phyloP scores from a whole-genome alignment of 2,113 vertebrate species.

The Lepus europaeus region DNA sequence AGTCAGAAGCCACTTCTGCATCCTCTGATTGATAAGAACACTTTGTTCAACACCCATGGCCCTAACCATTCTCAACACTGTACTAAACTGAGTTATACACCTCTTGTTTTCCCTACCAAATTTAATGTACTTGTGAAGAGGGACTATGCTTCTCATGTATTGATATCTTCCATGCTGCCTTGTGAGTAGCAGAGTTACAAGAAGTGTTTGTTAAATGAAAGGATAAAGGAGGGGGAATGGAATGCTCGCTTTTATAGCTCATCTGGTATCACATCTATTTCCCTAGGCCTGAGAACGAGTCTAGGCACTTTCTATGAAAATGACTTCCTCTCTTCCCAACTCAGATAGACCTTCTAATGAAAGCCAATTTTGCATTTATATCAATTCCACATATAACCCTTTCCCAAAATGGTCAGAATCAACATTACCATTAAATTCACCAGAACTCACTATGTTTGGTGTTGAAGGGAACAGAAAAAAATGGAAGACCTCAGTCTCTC shows the following conservation, averaged over 20 bases:
- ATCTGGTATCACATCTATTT: slow-evolving; percentile 41
- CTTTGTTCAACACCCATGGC: background rate
- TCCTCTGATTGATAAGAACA: background rate
- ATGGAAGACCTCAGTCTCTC: background rate
- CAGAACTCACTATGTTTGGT: slow-evolving; percentile 52
- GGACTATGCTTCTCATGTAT: background rate
- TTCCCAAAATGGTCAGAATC: slow-evolving; percentile 28
- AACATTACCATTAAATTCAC: slow-evolving; percentile 39
- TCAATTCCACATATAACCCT: slow-evolving; percentile 12
- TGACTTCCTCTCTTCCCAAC: background rate
- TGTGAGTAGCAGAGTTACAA: slow-evolving; percentile 6
- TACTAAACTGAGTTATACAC: slow-evolving; percentile 14
- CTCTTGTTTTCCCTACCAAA: slow-evolving; percentile 6
- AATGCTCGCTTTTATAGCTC: background rate
- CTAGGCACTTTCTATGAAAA: slow-evolving; percentile 21
- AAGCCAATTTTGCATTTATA: slow-evolving; percentile 7
- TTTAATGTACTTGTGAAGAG: background rate
- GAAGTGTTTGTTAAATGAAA: slow-evolving; percentile 54
- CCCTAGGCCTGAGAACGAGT: background rate
- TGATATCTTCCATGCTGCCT: background rate
- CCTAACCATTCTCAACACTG: background rate
- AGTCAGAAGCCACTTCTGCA: slow-evolving; percentile 8
- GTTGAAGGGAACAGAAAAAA: slow-evolving; percentile 38
- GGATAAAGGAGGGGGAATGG: background rate
- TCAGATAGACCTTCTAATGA: slow-evolving; percentile 38